Evolutionary conservation across 2,888 invertebrate genomes (phyloP).

Genomic region (Xylota sylvarum): DNA sequence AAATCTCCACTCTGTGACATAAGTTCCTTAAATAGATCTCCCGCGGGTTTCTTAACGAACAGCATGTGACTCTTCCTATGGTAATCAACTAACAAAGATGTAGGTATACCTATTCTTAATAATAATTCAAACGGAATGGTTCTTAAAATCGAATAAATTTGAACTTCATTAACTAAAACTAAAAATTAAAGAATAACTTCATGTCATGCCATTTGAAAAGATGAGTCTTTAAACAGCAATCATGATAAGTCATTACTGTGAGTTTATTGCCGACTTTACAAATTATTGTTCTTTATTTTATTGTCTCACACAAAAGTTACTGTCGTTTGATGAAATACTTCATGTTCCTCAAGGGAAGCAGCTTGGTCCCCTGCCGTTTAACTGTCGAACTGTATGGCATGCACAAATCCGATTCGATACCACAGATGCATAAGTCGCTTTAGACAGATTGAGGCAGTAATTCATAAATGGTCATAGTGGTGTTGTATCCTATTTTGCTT

Average conservation of each 20-base stretch:
- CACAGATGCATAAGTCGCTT: too few relatives aligned
- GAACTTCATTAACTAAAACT: constrained; percentile 27
- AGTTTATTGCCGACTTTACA: background rate
- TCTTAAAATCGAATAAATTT: constrained; percentile 8
- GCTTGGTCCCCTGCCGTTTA: background rate
- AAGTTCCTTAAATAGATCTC: constrained; percentile 35
- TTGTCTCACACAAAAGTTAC: background rate
- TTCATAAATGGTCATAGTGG: too few relatives aligned
- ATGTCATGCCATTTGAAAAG: background rate
- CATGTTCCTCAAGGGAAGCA: background rate
- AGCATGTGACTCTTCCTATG: constrained; percentile 5
- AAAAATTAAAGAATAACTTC: background rate
- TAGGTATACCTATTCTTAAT: background rate
- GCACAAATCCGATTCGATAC: too few relatives aligned
- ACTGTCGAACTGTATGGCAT: background rate
- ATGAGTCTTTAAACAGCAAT: background rate
- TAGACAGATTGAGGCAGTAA: background rate
- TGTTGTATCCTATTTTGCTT: too few relatives aligned
- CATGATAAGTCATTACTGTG: background rate
- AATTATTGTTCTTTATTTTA: background rate
- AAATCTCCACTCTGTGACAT: background rate
- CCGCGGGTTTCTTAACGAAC: background rate
- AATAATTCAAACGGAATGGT: background rate
- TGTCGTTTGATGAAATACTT: background rate
- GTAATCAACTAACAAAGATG: background rate